Percentiles rank a stretch among this genome's conserved stretches.
These are phyloP conservation scores for Noctua comes DNA, from an alignment of 2,888 invertebrate genomes.

Conservation along the genomic window DNA sequence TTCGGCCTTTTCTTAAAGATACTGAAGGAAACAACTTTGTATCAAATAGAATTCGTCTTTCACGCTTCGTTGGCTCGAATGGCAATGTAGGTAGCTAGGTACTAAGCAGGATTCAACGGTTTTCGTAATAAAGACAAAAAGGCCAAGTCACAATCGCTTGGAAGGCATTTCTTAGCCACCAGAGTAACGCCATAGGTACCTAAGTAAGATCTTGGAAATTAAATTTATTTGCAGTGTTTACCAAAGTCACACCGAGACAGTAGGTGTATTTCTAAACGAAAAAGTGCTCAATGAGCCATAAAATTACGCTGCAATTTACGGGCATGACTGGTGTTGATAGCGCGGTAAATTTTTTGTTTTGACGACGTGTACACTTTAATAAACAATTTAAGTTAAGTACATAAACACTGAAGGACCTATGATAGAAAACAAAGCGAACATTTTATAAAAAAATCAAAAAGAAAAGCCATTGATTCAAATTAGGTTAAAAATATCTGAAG, in stretches of 20 bases:
- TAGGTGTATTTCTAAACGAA: neutral
- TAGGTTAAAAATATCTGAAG: neutral
- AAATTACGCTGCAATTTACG: slow-evolving; percentile 56
- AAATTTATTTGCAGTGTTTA: neutral
- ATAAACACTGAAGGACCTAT: neutral
- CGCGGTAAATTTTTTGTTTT: neutral
- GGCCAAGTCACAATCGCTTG: too few relatives aligned
- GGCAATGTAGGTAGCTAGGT: too few relatives aligned
- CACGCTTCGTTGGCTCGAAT: too few relatives aligned
- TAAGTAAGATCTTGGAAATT: neutral
- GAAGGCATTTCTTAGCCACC: neutral
- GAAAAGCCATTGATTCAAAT: neutral
- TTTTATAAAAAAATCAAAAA: neutral
- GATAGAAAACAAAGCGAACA: neutral
- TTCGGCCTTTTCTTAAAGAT: too few relatives aligned
- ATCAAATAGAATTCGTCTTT: too few relatives aligned
- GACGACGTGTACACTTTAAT: neutral
- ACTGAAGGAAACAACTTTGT: too few relatives aligned
- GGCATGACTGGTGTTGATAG: slow-evolving; percentile 27
- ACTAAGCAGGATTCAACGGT: too few relatives aligned
- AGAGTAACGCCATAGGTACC: neutral
- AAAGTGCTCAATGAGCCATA: slow-evolving; percentile 50
- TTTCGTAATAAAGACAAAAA: too few relatives aligned
- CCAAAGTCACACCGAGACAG: neutral
- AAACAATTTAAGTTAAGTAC: neutral